A percentile compares a stretch with the other conserved stretches of the same genome.
These are phyloP conservation scores for Pelobates fuscus DNA, from an alignment of 2,113 vertebrate species.

Conservation along the genomic window DNA sequence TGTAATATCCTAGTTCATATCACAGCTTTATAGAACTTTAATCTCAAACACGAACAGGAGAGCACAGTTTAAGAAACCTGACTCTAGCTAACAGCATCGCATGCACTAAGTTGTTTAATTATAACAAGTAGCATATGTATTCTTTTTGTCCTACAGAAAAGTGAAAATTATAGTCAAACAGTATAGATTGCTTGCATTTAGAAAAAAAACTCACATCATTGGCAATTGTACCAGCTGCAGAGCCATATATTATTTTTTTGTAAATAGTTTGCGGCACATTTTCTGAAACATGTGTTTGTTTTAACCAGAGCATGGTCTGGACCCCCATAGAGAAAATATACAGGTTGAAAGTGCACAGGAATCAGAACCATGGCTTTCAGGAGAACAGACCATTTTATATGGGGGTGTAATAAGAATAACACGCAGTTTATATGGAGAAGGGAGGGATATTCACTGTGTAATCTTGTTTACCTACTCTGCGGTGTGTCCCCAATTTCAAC, in stretches of 20 bases:
- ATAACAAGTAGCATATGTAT: too few species aligned
- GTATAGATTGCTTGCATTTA: too few species aligned
- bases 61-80: too few species aligned
- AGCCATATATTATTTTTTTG: background rate
- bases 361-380: background rate
- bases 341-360: background rate
- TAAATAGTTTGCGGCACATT: background rate
- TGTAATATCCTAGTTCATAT: too few species aligned
- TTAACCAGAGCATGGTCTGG: background rate
- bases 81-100: too few species aligned
- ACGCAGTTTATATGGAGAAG: slow-evolving; percentile 3
- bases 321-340: slow-evolving; percentile 30
- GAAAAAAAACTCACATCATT: background rate
- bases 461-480: background rate
- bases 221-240: background rate
- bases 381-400: background rate
- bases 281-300: background rate
- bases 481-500: background rate
- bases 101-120: too few species aligned
- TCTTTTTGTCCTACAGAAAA: too few species aligned
- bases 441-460: background rate
- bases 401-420: background rate
- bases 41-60: too few species aligned
- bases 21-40: too few species aligned
- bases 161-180: too few species aligned